Conservation (phyloP, 53 echinoderm and acorn worm species). For the Astropecten irregularis region DNA sequence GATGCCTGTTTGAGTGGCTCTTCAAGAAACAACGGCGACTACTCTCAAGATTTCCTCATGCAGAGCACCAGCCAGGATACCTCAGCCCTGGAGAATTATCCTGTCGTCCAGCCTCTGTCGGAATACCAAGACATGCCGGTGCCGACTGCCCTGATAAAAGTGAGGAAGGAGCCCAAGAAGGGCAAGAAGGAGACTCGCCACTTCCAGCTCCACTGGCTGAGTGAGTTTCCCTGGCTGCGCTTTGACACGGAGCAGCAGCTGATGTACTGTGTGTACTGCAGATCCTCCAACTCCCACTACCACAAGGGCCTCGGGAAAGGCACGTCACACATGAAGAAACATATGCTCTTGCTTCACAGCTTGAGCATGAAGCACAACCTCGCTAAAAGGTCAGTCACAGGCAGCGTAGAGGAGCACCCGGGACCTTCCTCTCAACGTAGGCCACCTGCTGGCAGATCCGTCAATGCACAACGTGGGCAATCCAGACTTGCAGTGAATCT, state of each 20-base stretch:
- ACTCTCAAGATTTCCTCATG: not conserved
- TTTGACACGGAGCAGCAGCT: not conserved
- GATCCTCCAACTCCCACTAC: not conserved
- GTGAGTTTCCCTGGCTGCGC: not conserved
- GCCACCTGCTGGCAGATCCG: too few species aligned
- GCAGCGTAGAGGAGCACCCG: not conserved
- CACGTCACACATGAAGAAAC: slow-evolving; percentile 9
- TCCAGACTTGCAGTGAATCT: too few species aligned
- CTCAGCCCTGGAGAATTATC: not conserved
- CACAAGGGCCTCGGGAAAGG: slow-evolving; percentile 1
- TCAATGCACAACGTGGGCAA: too few species aligned
- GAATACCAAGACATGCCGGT: not conserved
- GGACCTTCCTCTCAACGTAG: too few species aligned
- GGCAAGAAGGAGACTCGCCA: not conserved
- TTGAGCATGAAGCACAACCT: slow-evolving; percentile 22
- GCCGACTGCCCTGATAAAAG: slow-evolving; percentile 2
- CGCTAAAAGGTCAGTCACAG: not conserved
- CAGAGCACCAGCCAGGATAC: not conserved
- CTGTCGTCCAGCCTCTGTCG: not conserved
- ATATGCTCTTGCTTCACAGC: slow-evolving; percentile 6
- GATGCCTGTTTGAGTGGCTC: not conserved
- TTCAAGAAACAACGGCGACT: not conserved
- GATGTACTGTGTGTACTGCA: slow-evolving; percentile 35
- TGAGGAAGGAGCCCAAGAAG: not conserved
- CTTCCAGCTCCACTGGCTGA: slow-evolving; percentile 10